Evolutionary conservation across 2,113 vertebrate species (phyloP).

Genomic region (Chlamydotis undulata): DNA sequence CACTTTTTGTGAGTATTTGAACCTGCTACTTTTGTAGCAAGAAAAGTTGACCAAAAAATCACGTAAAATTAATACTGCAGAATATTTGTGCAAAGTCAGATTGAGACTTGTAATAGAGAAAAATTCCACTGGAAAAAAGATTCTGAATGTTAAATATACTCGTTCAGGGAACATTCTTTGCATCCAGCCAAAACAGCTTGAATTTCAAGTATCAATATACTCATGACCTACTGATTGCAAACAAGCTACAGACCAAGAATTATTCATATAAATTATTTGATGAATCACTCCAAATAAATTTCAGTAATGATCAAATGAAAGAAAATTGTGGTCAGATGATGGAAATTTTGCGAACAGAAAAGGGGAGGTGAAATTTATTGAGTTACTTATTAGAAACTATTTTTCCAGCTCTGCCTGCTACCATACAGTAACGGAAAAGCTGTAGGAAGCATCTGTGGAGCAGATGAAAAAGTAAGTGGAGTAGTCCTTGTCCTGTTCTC

Average conservation of each 20-base stretch:
- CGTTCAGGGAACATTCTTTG: not conserved
- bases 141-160: conserved; percentile 2
- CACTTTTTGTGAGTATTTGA: not conserved
- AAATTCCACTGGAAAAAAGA: conserved; percentile 15
- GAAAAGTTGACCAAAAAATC: not conserved
- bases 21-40: not conserved
- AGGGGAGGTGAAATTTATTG: conserved; percentile 19
- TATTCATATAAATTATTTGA: conserved; percentile 40
- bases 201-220: conserved; percentile 45
- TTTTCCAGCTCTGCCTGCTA: not conserved
- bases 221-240: conserved; percentile 39
- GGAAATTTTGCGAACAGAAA: conserved; percentile 32
- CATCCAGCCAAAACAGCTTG: conserved; percentile 32
- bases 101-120: not conserved
- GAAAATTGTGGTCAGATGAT: conserved; percentile 36
- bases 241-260: conserved; percentile 28
- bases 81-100: not conserved
- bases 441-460: not conserved
- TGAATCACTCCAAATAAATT: conserved; percentile 33
- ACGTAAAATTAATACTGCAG: not conserved
- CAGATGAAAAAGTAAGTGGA: not conserved
- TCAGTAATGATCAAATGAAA: conserved; percentile 5
- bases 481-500: not conserved
- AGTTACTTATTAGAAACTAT: conserved; percentile 9
- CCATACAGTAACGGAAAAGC: not conserved